A percentile compares a stretch with the other conserved stretches of the same genome.
These are phyloP conservation scores for Ranitomeya imitator DNA, from an alignment of 2,113 vertebrate species.

Conservation along the genomic window DNA sequence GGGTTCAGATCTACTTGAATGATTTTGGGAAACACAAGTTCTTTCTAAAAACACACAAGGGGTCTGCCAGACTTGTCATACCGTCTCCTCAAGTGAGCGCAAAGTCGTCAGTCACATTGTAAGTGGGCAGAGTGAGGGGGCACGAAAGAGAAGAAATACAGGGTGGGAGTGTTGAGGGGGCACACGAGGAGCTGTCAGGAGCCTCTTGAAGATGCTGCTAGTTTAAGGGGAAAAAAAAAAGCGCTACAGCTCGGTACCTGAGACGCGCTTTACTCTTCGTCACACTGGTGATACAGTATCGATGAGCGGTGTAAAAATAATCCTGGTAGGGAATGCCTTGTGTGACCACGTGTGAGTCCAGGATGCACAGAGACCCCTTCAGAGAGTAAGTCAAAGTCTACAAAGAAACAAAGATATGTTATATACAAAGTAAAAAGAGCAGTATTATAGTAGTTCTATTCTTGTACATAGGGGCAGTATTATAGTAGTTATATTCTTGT, in stretches of 20 bases:
- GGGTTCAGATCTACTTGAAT: neutral
- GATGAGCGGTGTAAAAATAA: constrained; percentile 89
- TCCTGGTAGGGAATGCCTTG: constrained; percentile 93
- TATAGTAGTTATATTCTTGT: constrained; percentile 10
- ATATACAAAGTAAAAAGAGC: neutral
- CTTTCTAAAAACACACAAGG: neutral
- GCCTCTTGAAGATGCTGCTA: neutral
- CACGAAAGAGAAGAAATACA: neutral
- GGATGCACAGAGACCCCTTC: constrained; percentile 70
- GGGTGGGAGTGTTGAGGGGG: constrained; percentile 15
- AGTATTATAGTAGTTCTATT: constrained; percentile 15
- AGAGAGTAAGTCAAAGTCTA: constrained; percentile 63
- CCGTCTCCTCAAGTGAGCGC: neutral
- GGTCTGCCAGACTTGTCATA: neutral
- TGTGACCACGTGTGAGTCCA: constrained; percentile 88
- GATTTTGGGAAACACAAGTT: neutral
- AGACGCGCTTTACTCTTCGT: constrained; percentile 85
- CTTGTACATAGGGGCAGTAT: constrained; percentile 9
- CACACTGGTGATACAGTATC: constrained; percentile 87
- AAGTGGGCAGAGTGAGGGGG: neutral
- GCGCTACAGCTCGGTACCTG: constrained; percentile 69
- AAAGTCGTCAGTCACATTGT: neutral
- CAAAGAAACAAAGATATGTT: neutral
- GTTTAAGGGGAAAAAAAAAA: no score
- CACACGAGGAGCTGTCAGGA: neutral